A percentile compares a stretch with the other conserved stretches of the same genome.
Evolutionary conservation across 2,888 invertebrate species (phyloP).

Genomic region (Cyaniris semiargus): DNA sequence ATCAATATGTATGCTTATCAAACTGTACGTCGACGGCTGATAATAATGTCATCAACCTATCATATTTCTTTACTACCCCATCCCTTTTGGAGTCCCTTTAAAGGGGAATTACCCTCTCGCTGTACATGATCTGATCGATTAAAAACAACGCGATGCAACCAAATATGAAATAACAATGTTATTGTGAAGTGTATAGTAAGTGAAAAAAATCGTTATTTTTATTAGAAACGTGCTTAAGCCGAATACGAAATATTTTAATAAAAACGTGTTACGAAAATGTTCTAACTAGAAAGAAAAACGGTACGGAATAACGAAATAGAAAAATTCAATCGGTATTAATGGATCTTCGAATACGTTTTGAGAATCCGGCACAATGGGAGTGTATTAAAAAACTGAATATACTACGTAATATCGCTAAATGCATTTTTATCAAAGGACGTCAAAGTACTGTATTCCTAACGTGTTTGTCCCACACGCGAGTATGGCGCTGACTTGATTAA

Average conservation of each 20-base stretch:
- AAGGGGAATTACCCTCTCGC: constrained; percentile 22
- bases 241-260: background rate
- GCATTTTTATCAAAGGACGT: constrained; percentile 46
- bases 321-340: constrained; percentile 24
- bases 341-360: constrained; percentile 18
- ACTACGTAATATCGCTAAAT: constrained; percentile 45
- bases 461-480: constrained; percentile 33
- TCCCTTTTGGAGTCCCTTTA: constrained; percentile 14
- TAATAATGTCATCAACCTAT: constrained; percentile 13
- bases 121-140: constrained; percentile 14
- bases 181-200: background rate
- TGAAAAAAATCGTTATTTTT: background rate
- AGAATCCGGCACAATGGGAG: constrained; percentile 42
- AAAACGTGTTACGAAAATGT: constrained; percentile 15
- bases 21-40: background rate
- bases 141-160: constrained; percentile 11
- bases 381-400: constrained; percentile 41
- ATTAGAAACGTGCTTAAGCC: background rate
- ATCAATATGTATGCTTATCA: background rate
- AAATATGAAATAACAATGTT: constrained; percentile 9
- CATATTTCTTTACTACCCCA: constrained; percentile 14
- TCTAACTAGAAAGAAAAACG: constrained; percentile 15
- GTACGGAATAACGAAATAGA: constrained; percentile 11
- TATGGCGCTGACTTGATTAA: background rate
- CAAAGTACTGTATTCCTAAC: constrained; percentile 45